Base-by-base conservation (phyloP, 2,888 invertebrate genomes). In the Perdita meconis region DNA sequence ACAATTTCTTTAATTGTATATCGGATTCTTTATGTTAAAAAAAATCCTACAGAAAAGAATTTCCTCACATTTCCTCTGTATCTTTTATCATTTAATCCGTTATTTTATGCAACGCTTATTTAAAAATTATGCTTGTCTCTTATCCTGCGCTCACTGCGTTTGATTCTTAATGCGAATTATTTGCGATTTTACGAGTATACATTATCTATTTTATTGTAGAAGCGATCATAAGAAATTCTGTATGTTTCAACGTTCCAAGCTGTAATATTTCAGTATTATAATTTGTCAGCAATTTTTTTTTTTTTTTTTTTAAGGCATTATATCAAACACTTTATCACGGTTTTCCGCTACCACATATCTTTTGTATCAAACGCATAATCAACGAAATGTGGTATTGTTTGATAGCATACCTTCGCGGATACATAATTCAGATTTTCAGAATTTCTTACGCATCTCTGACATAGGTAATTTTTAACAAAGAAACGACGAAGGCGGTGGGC, bases 151-250 rank as follows among this genome's bases (percentile, higher is more conserved):
- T 30, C 30, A 30, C 2, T 30, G 6, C 30, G 6, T 6, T n/a
- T 6, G 30, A 30, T 6, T 30, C 30, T 2, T 6, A 30, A 30
- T 30, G 30, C 30, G 6, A 30, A 2, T 6, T 30, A 6, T 30
- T 30, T 30, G 30, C 2, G 6, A 30, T 30, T 6, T 30, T 2
- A 6, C 30, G 6, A 36, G 36, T 44, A 51, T 53, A 61, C 19
- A 13, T 36, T 70, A 51, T 50, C 34, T n/a, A 16, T 36, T 42
- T 50, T 72, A 66, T 65, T 36, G 65, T 73, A 73, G 19, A 75
- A 73, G 59, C 65, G 42, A 44, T 40, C 38, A 42, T 75, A 59
- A 66, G 42, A 75, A 73, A 72, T 24, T 42, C 8, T 13, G 44
- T 72, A n/a, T 34, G 59, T 59, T 61, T 68, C 24, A 61, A 34